Conservation (phyloP, 2,888 invertebrate genomes). For the Hirudinaria manillensis region DNA sequence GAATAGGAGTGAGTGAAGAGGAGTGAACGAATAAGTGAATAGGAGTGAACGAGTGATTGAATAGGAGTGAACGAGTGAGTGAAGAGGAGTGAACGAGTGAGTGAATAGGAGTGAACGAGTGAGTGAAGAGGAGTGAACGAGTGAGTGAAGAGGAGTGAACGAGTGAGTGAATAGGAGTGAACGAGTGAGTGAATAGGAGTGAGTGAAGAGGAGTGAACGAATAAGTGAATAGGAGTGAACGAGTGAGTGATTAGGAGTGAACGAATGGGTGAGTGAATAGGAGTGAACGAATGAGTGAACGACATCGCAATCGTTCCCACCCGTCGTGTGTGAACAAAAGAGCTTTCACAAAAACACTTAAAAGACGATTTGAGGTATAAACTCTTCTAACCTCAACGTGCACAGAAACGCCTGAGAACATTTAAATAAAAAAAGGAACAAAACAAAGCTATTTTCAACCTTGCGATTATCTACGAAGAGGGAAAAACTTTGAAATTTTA, state of each 20-base stretch:
- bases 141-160: neutral
- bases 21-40: conserved; percentile 26
- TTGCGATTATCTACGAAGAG: too few relatives aligned
- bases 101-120: conserved; percentile 10
- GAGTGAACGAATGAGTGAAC: neutral
- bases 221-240: neutral
- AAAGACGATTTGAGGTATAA: too few relatives aligned
- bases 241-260: too few relatives aligned
- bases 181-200: neutral
- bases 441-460: too few relatives aligned
- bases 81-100: conserved; percentile 19
- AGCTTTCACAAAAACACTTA: too few relatives aligned
- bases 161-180: neutral
- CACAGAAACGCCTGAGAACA: too few relatives aligned
- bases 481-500: too few relatives aligned
- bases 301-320: neutral
- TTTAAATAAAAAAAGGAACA: too few relatives aligned
- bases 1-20: neutral
- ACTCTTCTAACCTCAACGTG: too few relatives aligned
- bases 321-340: too few relatives aligned
- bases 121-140: neutral
- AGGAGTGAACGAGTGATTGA: conserved; percentile 24
- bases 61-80: conserved; percentile 23
- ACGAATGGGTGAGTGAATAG: too few relatives aligned
- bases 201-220: neutral